These are phyloP conservation scores for Penelope pileata DNA, from an alignment of 2,113 vertebrate genomes.

Conservation along the genomic window DNA sequence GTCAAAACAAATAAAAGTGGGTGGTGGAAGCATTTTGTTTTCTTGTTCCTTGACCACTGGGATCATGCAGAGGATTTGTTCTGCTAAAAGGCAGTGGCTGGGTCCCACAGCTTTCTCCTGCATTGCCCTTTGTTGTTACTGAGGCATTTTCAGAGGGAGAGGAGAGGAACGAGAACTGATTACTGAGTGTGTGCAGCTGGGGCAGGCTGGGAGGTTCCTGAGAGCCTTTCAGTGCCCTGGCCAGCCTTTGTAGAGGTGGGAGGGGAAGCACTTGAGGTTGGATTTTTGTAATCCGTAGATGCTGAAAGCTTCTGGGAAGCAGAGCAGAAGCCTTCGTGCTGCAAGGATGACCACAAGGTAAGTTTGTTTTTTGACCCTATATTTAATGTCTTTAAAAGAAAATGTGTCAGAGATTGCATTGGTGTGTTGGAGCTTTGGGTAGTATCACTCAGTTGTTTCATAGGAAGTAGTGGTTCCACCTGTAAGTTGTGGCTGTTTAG, in stretches of 20 bases:
- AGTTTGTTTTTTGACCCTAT: not conserved
- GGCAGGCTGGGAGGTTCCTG: not conserved
- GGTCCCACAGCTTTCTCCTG: not conserved
- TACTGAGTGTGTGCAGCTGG: not conserved
- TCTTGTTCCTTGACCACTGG: not conserved
- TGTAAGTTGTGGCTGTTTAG: not conserved
- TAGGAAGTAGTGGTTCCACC: not conserved
- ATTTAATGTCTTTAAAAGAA: not conserved
- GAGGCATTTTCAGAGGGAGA: not conserved
- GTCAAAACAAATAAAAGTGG: not conserved
- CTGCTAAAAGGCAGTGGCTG: not conserved
- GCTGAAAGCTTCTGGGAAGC: not conserved
- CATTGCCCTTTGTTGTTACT: not conserved
- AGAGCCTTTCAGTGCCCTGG: not conserved
- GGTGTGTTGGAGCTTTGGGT: not conserved
- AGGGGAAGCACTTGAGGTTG: rapidly evolving
- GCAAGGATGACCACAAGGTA: not conserved
- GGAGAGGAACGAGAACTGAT: not conserved
- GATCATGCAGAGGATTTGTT: not conserved
- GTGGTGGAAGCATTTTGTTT: not conserved
- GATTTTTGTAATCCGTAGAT: not conserved
- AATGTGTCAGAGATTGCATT: not conserved
- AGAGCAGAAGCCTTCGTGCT: not conserved
- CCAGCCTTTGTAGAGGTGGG: not conserved
- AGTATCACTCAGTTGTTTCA: not conserved